A percentile compares a stretch with the other conserved stretches of the same genome.
Conservation (phyloP, 2,888 invertebrate species). For the Entomobrya proxima region DNA sequence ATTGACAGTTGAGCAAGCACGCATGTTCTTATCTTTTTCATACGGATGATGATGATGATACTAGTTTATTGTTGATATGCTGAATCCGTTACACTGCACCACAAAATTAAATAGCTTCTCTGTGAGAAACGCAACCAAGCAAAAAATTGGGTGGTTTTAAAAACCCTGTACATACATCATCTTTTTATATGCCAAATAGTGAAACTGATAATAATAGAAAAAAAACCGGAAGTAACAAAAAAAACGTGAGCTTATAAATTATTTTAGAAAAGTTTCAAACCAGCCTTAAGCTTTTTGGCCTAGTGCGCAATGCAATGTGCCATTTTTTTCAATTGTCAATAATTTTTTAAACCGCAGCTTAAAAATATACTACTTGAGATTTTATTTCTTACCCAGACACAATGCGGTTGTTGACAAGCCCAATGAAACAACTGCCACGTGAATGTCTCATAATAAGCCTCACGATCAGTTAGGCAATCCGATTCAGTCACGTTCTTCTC, state of each 20-base stretch:
- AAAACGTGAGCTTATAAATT: too few species aligned
- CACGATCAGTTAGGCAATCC: constrained; percentile 25
- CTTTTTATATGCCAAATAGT: background rate
- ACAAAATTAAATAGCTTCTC: background rate
- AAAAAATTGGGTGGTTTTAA: constrained; percentile 25
- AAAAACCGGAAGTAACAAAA: too few species aligned
- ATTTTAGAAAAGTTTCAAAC: too few species aligned
- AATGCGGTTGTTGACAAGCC: constrained; percentile 78
- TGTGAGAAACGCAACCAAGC: background rate
- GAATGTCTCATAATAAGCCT: constrained; percentile 54
- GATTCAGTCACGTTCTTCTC: constrained; percentile 42
- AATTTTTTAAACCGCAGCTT: too few species aligned
- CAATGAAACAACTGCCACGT: constrained; percentile 70
- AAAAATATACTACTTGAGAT: too few species aligned
- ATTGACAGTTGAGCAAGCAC: background rate
- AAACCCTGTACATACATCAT: background rate
- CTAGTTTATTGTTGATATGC: too few species aligned
- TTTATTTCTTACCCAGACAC: constrained; percentile 80
- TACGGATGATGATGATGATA: too few species aligned
- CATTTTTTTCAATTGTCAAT: too few species aligned
- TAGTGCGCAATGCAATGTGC: too few species aligned
- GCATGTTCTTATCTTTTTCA: background rate
- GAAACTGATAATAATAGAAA: too few species aligned
- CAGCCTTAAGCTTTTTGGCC: too few species aligned
- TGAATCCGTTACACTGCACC: constrained; percentile 7